Base-by-base conservation (phyloP, 2,113 vertebrate species). In the Tautogolabrus adspersus region DNA sequence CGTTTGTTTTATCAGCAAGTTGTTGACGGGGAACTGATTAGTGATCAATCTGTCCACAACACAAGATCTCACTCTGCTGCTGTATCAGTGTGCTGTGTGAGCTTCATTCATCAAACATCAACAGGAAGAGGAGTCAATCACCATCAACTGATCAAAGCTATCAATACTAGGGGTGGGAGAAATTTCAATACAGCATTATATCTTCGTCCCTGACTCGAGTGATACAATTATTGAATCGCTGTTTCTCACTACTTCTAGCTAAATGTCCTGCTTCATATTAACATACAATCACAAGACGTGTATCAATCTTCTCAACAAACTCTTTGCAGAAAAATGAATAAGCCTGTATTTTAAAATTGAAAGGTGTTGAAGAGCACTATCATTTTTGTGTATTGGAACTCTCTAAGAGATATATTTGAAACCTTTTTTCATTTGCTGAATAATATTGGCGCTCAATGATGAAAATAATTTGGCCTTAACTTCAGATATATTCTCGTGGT, bases 31-130 rank as follows among this genome's bases (percentile, higher is more conserved):
- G 44, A 19, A 44, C 26, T 55, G 81, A 77, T 60, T 44, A 38
- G 38, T 30, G 22, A 80, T 89, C 85, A 77, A 86, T 87, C 60
- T 1, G 18, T 58, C 34, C 23, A 47, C 46, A 82, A 57, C 52
- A 18, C 22, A 60, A 16, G 30, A 18, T 62, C 51, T 71, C 42
- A 74, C 71, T 83, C 87, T 86, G 90, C 71, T n/a, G 46, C 69
- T 22, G 22, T 59, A 30, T 60, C 44, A 8, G 54, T 23, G 26
- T 83, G 85, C 86, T 65, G 79, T n/a, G 60, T 77, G 52, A 69
- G 68, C 70, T 49, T 73, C 72, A 30, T 66, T 66, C 47, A 72
- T 63, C 12, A 47, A 16, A 40, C 63, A 9, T 52, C 58, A 47
- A 63, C 81, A 81, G 77, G 77, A 80, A 66, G 59, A 44, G 2